Evolutionary conservation across 1,140 invertebrate species (phyloP), one percentile per base, ranked within the genome.

Genomic region (Papilio aristodemus): DNA sequence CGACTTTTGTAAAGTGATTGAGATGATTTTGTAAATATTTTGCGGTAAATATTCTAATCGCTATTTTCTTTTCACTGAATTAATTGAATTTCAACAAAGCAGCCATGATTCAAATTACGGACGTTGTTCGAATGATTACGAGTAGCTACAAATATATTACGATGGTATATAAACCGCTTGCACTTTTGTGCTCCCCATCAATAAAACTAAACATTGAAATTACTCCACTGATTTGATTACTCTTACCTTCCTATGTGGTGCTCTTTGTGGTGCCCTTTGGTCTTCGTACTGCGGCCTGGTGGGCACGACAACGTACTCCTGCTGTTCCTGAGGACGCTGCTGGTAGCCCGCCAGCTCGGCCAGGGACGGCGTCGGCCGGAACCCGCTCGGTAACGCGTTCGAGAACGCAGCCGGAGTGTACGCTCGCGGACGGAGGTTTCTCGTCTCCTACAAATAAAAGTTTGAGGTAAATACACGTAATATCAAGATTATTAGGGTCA

Each of bases 281-380:
- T 87, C 84, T 19, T 85, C 77, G 8, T 74, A 73, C 68, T 86
- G 79, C 5, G 79, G 83, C 64, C 86, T 75, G 0, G 76, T 78
- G 0, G 82, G 79, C n/a, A 77, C 75, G 4, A 78, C 75, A 6
- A 80, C 50, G 71, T 81, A 83, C 64, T 87, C 79, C 54, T 81
- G 75, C 46, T 75, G 76, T 38, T 84, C 74, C 32, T 82, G 72
- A 57, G 71, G 85, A 4, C 71, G 71, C 43, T 78, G 75, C 72
- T 86, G 84, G 75, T 89, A 90, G 17, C 88, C 88, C 0, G 87
- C 87, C 50, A 91, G 78, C 74, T 89, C 85, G n/a, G 89, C 87
- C 17, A 91, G 72, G 0, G 85, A 89, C 0, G 86, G 81, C 25
- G 89, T 88, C 0, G 89, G 87, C n/a, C 89, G 77, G 74, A 91